A percentile compares a stretch with the other conserved stretches of the same genome.
These are phyloP conservation scores for Spodoptera littoralis DNA, from an alignment of 2,888 invertebrate genomes.

Conservation along the genomic window DNA sequence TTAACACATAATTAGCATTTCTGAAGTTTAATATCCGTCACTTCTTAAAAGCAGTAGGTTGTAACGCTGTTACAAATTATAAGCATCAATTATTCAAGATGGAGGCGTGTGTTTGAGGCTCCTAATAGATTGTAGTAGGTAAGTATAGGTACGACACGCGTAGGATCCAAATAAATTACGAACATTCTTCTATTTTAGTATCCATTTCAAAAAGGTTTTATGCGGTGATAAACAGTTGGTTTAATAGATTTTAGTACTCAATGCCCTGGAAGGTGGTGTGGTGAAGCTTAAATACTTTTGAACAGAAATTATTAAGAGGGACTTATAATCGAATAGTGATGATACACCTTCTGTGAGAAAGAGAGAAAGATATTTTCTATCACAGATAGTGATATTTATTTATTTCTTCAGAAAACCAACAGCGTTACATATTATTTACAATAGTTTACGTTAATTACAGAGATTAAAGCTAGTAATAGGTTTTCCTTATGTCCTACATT, in stretches of 20 bases:
- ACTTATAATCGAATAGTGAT: too few relatives aligned
- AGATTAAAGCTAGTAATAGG: too few relatives aligned
- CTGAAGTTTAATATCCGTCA: conserved; percentile 1
- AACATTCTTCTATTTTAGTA: conserved; percentile 27
- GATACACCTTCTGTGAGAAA: too few relatives aligned
- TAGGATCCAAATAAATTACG: conserved; percentile 29
- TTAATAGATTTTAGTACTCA: not conserved
- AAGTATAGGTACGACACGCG: conserved; percentile 7
- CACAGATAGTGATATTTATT: too few relatives aligned
- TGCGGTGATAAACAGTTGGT: not conserved
- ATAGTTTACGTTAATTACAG: too few relatives aligned
- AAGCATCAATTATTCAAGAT: conserved; percentile 37
- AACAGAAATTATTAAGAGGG: too few relatives aligned
- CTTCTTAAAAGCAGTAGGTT: conserved; percentile 7
- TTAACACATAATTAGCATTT: conserved; percentile 19
- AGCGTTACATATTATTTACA: too few relatives aligned
- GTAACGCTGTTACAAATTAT: conserved; percentile 31
- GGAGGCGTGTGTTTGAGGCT: conserved; percentile 20
- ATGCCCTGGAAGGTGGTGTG: too few relatives aligned
- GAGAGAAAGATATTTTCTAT: too few relatives aligned
- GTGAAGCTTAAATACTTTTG: too few relatives aligned
- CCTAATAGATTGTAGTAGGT: conserved; percentile 34
- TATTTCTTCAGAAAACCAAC: too few relatives aligned
- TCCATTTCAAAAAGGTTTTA: not conserved
- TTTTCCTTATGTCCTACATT: too few relatives aligned